A percentile compares a stretch with the other conserved stretches of the same genome.
Evolutionary conservation across 2,113 vertebrate genomes (phyloP).

Genomic region (Ictalurus punctatus): DNA sequence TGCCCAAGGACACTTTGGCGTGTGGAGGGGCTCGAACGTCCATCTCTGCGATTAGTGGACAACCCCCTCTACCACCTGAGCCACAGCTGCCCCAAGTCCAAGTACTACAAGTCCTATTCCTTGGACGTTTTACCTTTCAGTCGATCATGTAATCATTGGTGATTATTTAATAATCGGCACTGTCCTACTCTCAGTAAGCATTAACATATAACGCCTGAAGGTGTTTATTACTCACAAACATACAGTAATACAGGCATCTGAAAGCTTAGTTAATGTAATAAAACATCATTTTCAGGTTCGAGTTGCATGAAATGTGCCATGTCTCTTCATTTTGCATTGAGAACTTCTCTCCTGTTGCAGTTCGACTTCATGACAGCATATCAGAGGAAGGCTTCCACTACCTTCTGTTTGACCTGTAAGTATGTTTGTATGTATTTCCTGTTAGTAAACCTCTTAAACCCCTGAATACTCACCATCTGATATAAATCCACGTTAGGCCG

Average conservation of each 20-base stretch:
- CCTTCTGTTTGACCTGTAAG: slow-evolving; percentile 55
- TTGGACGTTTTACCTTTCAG: neutral
- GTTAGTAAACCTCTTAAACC: neutral
- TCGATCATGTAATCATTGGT: too few species aligned
- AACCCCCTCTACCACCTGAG: too few species aligned
- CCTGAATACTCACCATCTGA: neutral
- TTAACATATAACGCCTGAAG: neutral
- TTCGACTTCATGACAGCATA: slow-evolving; percentile 59
- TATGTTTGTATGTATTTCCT: slow-evolving; percentile 25
- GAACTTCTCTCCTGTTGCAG: slow-evolving; percentile 30
- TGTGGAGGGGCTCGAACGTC: too few species aligned
- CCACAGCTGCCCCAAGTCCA: too few species aligned
- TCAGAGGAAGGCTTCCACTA: slow-evolving; percentile 58
- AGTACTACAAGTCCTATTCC: neutral
- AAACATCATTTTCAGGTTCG: neutral
- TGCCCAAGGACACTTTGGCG: too few species aligned
- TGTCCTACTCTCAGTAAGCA: neutral
- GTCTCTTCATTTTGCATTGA: neutral
- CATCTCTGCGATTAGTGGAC: too few species aligned
- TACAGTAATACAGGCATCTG: neutral
- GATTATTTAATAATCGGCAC: neutral
- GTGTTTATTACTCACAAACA: neutral
- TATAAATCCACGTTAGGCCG: neutral
- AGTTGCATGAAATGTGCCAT: slow-evolving; percentile 11
- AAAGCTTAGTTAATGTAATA: neutral